These are phyloP conservation scores for Synergus umbraculus DNA, from an alignment of 2,888 invertebrate species.

Conservation along the genomic window DNA sequence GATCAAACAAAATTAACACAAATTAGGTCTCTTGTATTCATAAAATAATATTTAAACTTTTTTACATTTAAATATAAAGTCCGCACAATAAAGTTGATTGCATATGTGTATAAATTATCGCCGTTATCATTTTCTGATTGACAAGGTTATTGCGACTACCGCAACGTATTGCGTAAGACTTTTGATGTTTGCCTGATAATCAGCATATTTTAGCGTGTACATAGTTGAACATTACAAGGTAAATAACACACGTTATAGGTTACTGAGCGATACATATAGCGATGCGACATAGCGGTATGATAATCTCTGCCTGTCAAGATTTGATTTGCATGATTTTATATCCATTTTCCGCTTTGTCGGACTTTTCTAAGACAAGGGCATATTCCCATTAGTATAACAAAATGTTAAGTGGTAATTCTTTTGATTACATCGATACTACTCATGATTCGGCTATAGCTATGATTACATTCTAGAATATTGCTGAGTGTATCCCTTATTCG, in stretches of 20 bases:
- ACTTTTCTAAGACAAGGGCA: slow-evolving; percentile 53
- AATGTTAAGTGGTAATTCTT: background rate
- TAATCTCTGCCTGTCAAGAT: background rate
- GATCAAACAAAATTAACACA: background rate
- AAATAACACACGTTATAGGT: slow-evolving; percentile 2
- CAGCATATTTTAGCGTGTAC: slow-evolving; percentile 19
- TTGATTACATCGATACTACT: slow-evolving; percentile 14
- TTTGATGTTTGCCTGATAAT: slow-evolving; percentile 30
- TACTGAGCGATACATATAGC: background rate
- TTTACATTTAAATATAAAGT: background rate
- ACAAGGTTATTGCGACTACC: slow-evolving; percentile 20
- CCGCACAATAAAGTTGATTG: slow-evolving; percentile 8
- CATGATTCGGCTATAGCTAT: background rate
- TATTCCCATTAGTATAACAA: slow-evolving; percentile 44
- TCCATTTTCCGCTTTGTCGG: slow-evolving; percentile 52
- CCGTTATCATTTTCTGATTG: slow-evolving; percentile 25
- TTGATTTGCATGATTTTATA: slow-evolving; percentile 44
- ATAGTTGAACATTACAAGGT: slow-evolving; percentile 16
- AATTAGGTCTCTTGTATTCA: background rate
- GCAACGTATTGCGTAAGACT: slow-evolving; percentile 28
- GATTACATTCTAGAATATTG: background rate
- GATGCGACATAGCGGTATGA: background rate
- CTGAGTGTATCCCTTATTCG: background rate
- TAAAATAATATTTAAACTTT: background rate
- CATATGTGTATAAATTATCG: slow-evolving; percentile 28